Percentiles rank a stretch among this genome's conserved stretches.
Conservation (phyloP, 2,888 invertebrate species). For the Fragum sueziense region DNA sequence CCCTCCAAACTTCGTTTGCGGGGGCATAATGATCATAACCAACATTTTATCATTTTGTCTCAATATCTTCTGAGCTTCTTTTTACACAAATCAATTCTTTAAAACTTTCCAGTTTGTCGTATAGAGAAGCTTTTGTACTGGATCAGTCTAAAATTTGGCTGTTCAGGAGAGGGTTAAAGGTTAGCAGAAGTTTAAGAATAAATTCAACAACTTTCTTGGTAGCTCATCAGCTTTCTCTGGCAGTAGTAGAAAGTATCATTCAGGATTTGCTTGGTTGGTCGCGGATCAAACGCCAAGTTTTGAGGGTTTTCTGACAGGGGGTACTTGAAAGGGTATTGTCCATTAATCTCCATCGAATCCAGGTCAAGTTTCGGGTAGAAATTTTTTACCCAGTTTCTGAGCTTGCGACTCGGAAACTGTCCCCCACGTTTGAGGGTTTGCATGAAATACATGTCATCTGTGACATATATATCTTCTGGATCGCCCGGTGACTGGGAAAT, state of each 20-base stretch:
- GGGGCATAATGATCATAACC: too few relatives aligned
- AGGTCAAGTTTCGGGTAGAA: slow-evolving; percentile 68
- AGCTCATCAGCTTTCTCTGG: slow-evolving; percentile 63
- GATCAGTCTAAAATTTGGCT: too few relatives aligned
- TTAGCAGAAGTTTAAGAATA: too few relatives aligned
- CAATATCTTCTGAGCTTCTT: background rate
- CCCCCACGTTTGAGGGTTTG: slow-evolving; percentile 68
- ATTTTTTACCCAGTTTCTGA: slow-evolving; percentile 71
- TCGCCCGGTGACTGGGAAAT: slow-evolving; percentile 75
- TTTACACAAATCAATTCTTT: background rate
- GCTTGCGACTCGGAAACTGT: slow-evolving; percentile 74
- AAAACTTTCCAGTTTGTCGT: too few relatives aligned
- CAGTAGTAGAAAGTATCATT: slow-evolving; percentile 75
- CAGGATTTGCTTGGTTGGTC: slow-evolving; percentile 68
- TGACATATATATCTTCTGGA: slow-evolving; percentile 74
- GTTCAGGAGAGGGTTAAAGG: too few relatives aligned
- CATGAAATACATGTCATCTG: slow-evolving; percentile 76
- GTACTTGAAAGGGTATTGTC: slow-evolving; percentile 25
- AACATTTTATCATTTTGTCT: background rate
- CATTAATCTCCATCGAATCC: slow-evolving; percentile 47
- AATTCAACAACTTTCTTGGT: too few relatives aligned
- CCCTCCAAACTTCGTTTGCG: too few relatives aligned
- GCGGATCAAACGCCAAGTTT: slow-evolving; percentile 56
- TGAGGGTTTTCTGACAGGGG: slow-evolving; percentile 12
- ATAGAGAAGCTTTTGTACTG: background rate